A percentile compares a stretch with the other conserved stretches of the same genome.
These are phyloP conservation scores for Bombus pyrosoma DNA, from an alignment of 1,140 invertebrate genomes.

Conservation along the genomic window DNA sequence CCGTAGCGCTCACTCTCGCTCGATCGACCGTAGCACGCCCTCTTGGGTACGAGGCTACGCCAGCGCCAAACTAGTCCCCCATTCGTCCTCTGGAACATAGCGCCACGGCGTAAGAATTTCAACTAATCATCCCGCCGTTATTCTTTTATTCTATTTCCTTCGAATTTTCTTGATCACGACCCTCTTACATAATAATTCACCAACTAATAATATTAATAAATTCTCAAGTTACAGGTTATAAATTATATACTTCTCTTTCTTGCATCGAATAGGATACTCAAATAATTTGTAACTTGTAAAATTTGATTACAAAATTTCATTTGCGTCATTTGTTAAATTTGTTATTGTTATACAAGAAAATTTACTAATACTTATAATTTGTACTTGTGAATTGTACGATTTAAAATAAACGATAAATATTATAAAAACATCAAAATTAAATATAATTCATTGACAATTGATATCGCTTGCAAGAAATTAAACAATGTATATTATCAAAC, in stretches of 20 bases:
- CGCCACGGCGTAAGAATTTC: neutral
- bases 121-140: neutral
- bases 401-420: neutral
- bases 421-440: neutral
- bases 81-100: neutral
- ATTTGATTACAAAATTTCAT: neutral
- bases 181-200: neutral
- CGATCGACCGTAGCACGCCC: constrained; percentile 65
- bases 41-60: constrained; percentile 46
- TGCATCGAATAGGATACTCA: neutral
- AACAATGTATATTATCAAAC: no score
- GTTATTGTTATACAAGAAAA: neutral
- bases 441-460: neutral
- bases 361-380: neutral
- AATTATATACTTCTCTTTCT: no score
- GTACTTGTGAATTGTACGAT: no score
- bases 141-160: neutral
- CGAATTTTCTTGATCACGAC: neutral
- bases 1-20: constrained; percentile 61
- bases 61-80: constrained; percentile 51
- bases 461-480: neutral
- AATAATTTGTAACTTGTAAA: neutral
- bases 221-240: neutral
- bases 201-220: neutral
- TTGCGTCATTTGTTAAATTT: neutral